These are phyloP conservation scores for Rhincodon typus DNA, from an alignment of 2,797 vertebrate genomes.

Conservation along the genomic window DNA sequence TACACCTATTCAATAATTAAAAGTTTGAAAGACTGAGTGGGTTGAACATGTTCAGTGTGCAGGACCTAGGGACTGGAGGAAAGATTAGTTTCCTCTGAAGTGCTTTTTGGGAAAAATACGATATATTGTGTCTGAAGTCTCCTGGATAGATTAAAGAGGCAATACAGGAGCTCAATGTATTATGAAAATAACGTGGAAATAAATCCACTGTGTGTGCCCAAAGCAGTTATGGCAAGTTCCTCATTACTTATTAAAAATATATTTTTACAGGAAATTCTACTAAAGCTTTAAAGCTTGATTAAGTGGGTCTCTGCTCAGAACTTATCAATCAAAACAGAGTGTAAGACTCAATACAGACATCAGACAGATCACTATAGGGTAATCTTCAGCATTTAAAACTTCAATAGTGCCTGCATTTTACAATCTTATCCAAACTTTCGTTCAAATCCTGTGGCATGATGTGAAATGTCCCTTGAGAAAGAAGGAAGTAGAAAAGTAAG, in stretches of 20 bases:
- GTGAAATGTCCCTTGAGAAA: background rate
- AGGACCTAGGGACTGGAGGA: background rate
- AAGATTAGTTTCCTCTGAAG: background rate
- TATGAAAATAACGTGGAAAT: background rate
- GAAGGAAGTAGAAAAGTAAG: background rate
- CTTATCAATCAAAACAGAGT: background rate
- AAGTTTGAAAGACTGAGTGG: background rate
- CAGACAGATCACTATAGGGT: background rate
- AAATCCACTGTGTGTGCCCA: background rate
- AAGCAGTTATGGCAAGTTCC: background rate
- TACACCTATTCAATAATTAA: background rate
- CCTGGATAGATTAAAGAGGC: constrained; percentile 3
- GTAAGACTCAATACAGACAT: background rate
- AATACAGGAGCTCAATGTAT: background rate
- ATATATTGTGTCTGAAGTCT: background rate
- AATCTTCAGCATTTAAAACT: constrained; percentile 11
- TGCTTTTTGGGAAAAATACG: background rate
- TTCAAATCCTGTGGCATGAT: background rate
- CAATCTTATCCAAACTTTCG: background rate
- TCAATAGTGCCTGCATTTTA: background rate
- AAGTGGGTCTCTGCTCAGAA: constrained; percentile 26
- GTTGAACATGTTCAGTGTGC: background rate
- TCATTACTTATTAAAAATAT: constrained; percentile 36
- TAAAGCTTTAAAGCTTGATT: constrained; percentile 25
- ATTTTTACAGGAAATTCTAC: constrained; percentile 27